phyloP scores from a whole-genome alignment of 2,888 invertebrate species.

The Stenotaenia linearis region DNA sequence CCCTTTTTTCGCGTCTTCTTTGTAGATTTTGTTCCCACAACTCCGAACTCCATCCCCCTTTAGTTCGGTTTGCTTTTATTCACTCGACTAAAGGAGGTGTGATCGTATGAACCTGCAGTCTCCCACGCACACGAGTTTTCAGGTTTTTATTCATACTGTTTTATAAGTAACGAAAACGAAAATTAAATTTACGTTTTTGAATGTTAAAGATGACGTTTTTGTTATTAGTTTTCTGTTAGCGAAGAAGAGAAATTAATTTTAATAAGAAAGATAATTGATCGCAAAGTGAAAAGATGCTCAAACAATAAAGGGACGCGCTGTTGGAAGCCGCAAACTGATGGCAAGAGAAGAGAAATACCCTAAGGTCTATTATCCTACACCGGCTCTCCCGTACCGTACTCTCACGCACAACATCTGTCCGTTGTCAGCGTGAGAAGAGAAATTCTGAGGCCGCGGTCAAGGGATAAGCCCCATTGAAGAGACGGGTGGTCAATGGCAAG shows the following conservation, averaged over 20 bases:
- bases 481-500: neutral
- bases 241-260: no score
- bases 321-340: neutral
- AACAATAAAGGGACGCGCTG: neutral
- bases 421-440: neutral
- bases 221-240: no score
- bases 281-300: neutral
- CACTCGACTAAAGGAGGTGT: neutral
- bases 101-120: neutral
- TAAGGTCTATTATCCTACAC: neutral
- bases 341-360: neutral
- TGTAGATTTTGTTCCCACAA: neutral
- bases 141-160: neutral
- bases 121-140: neutral
- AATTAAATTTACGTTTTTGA: no score
- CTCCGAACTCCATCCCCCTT: neutral
- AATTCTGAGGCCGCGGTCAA: neutral
- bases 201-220: no score
- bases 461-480: neutral
- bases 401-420: neutral
- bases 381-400: neutral
- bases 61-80: neutral
- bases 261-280: neutral
- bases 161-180: no score
- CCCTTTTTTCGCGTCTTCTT: neutral